Base-by-base conservation (phyloP, 2,888 invertebrate genomes). In the Drosophila neonasuta region DNA sequence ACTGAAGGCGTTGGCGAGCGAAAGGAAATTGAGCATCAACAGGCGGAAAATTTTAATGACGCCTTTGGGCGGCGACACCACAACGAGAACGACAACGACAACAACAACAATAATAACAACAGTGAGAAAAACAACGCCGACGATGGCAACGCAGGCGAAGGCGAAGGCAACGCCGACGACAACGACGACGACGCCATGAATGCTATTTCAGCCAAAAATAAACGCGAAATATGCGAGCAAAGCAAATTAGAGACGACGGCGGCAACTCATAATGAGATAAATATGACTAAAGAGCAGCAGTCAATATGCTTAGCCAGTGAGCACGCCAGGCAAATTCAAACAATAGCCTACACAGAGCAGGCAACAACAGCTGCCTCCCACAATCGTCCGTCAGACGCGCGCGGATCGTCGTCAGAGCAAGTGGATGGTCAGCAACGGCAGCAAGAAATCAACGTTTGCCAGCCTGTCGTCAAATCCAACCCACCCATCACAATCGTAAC, bases 381-480 rank as follows among this genome's bases (percentile, higher is more conserved):
- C 36, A 76, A 64, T 62, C 60, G 64, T 61, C 67, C 66, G 59
- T 89, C 89, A 89, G 89, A 89, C 83, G 89, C 83, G 80, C 87
- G 87, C 88, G 88, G 85, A 79, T 71, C 88, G 86, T 88, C 88
- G 84, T 71, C 83, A 81, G 79, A 87, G 83, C 79, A 80, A 83
- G 80, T 86, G 79, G 81, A 86, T 77, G 86, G 74, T 78, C 84
- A 70, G 63, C 71, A 77, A 59, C 66, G 65, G 66, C 56, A 54
- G 66, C 56, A 54, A 41, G 63, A 60, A 58, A 50, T 51, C 52
- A 63, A 17, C 42, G 34, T 41, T 51, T 50, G 63, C 48, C 55
- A 56, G 5, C 36, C 51, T 39, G 42, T 44, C 61, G 42, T 44
- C 61, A 61, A 49, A 41, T 45, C 30, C 50, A 48, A 52, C 52